These are phyloP conservation scores for pig (Sus scrofa) DNA, from an alignment of 2,113 vertebrate species.

Conservation along the genomic window DNA sequence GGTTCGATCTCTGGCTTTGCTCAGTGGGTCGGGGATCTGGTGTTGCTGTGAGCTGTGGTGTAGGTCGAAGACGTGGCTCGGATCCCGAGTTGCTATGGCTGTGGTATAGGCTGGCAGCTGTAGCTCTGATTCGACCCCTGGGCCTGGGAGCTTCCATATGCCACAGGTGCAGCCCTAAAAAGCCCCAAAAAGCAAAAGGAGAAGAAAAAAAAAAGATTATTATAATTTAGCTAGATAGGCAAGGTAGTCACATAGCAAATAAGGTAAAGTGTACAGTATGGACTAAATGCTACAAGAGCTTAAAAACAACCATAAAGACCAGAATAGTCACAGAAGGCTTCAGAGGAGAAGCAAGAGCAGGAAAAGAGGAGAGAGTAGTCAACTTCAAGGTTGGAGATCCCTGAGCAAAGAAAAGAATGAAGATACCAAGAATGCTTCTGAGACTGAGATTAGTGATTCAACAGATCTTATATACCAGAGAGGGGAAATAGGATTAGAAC, in stretches of 20 bases:
- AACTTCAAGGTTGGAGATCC: background rate
- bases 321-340: conserved; percentile 8
- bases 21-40: too few species aligned
- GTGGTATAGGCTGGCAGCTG: too few species aligned
- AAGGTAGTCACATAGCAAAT: background rate
- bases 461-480: background rate
- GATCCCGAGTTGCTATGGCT: too few species aligned
- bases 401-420: background rate
- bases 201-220: background rate
- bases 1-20: too few species aligned
- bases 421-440: background rate
- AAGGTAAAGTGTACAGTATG: background rate
- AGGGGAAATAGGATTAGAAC: background rate
- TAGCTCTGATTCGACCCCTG: too few species aligned
- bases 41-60: too few species aligned
- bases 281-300: background rate
- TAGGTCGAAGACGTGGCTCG: too few species aligned
- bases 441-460: background rate
- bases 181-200: too few species aligned
- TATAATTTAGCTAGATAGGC: background rate
- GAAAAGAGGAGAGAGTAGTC: background rate
- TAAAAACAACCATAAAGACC: background rate
- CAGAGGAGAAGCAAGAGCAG: background rate
- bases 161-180: too few species aligned
- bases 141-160: too few species aligned